Conservation (phyloP, 2,113 vertebrate species). For the Cairina moschata region DNA sequence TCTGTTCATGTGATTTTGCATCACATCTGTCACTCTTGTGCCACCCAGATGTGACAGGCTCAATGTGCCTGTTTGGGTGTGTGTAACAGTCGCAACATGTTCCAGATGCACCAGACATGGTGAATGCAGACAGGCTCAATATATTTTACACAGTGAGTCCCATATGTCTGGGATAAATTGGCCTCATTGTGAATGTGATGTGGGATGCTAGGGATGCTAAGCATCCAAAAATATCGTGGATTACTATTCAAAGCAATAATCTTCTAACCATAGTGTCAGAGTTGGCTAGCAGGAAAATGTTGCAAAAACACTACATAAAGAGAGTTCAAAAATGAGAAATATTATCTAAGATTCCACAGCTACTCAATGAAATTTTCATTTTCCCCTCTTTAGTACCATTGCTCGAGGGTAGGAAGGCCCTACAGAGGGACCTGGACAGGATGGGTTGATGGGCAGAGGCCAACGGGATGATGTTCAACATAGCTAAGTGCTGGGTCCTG, state of each 20-base stretch:
- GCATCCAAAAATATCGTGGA: neutral
- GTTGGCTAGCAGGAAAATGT: neutral
- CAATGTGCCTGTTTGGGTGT: accelerated
- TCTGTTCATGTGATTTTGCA: neutral
- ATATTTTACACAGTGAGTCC: neutral
- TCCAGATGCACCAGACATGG: neutral
- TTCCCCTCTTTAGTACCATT: neutral
- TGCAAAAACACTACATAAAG: neutral
- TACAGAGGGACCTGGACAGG: too few species aligned
- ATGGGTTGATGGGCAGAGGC: too few species aligned
- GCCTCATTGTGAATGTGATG: neutral
- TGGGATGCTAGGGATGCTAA: neutral
- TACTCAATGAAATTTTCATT: neutral
- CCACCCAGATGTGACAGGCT: neutral
- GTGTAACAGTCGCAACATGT: neutral
- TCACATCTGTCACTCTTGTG: neutral
- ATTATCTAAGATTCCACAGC: neutral
- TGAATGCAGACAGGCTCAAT: neutral
- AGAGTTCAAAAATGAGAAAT: neutral
- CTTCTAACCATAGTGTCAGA: neutral
- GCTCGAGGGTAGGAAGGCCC: too few species aligned
- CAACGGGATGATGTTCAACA: too few species aligned
- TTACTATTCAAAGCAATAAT: neutral
- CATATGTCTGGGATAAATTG: neutral
- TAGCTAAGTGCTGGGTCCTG: too few species aligned